Percentiles rank a stretch among this genome's conserved stretches.
phyloP scores from a whole-genome alignment of 2,888 invertebrate genomes.

The Apotomis capreana region DNA sequence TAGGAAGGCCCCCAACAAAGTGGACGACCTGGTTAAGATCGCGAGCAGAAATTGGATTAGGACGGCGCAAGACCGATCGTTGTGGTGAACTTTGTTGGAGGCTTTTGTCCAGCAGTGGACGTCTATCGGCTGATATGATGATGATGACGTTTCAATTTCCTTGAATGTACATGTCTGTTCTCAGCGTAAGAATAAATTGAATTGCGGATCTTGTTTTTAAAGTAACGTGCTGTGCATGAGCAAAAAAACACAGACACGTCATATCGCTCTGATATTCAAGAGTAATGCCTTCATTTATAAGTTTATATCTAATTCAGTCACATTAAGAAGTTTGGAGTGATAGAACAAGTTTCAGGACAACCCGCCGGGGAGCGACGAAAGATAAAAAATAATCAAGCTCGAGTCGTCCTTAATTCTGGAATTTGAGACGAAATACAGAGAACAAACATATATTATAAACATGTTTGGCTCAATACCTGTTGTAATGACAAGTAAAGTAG shows the following conservation, averaged over 20 bases:
- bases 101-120: no score
- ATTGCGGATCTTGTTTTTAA: background rate
- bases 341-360: conserved; percentile 39
- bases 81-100: no score
- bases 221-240: background rate
- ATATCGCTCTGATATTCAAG: conserved; percentile 20
- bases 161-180: no score
- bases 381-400: conserved; percentile 33
- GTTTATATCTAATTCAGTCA: conserved; percentile 41
- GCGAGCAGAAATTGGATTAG: no score
- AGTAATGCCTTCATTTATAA: conserved; percentile 30
- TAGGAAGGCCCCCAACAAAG: no score
- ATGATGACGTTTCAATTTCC: no score
- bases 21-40: no score
- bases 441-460: no score
- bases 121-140: no score
- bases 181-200: background rate
- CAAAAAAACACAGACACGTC: conserved; percentile 8
- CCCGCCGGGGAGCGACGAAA: conserved; percentile 18
- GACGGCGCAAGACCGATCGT: no score
- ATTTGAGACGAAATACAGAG: background rate
- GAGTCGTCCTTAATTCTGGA: background rate
- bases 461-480: no score
- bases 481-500: no score
- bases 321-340: conserved; percentile 42